Evolutionary conservation across 2,113 vertebrate species (phyloP).

Genomic region (Oceanites oceanicus): DNA sequence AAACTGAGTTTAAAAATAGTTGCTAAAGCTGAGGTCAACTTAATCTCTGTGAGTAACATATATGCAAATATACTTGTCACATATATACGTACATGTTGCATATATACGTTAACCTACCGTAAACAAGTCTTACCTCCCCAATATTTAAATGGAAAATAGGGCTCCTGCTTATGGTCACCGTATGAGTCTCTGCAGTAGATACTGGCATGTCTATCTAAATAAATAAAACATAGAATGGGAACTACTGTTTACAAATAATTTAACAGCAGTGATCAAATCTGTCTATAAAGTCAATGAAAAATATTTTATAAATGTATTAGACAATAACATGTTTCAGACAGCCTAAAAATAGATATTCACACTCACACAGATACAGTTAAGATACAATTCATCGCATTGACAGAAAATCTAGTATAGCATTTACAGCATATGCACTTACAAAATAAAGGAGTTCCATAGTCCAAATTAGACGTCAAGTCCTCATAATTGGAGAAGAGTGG

Average conservation of each 20-base stretch:
- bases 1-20: neutral
- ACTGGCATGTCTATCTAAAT: neutral
- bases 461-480: neutral
- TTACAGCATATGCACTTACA: neutral
- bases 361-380: neutral
- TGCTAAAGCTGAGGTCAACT: neutral
- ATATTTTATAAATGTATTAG: neutral
- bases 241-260: neutral
- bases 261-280: neutral
- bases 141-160: neutral
- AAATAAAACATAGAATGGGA: neutral
- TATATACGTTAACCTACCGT: neutral
- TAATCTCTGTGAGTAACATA: neutral
- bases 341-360: neutral
- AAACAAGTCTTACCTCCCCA: neutral
- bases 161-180: neutral
- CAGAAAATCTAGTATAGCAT: neutral
- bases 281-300: neutral
- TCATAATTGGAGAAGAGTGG: neutral
- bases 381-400: neutral
- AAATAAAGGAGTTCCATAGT: neutral
- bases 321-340: neutral
- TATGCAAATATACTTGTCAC: neutral
- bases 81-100: accelerated
- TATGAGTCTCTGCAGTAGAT: neutral